Base-by-base conservation (phyloP, 2,113 vertebrate genomes). In the Lepus timidus region DNA sequence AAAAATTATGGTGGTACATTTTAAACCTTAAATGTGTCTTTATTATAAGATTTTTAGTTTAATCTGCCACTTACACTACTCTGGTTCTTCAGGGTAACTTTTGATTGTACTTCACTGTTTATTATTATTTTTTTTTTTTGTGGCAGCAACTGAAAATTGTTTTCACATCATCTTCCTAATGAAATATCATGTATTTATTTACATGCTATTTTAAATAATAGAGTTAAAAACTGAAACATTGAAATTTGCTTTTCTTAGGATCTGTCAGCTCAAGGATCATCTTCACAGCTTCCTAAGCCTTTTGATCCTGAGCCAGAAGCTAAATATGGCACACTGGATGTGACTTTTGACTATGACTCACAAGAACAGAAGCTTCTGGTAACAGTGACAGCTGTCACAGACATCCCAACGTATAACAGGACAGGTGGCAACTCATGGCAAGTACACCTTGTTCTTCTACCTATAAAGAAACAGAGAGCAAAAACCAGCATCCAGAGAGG, bases 401-500 rank as follows among this genome's bases (percentile, higher is more conserved):
- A 99, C 97, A 98, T 99, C 80, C 99, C 99, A 16, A 97, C 98
- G 51, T 97, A 99, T 92, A 99, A 98, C 97, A 99, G 98, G 98
- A 98, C 98, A 55, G 99, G 99, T 91, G 99, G 99, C 91, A 99
- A 99, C 98, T 99, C 99, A 51, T 99, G 99, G 99, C 99, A 99
- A 98, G 99, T 99, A 93, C 99, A 99, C 98, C 98, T 99, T 97
- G 99, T 99, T 97, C 99, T 99, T 93, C 98, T 99, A 92, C 99
- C 99, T 91, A 99, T 99, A 98, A 99, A 99, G 98, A 99, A 99
- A 96, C 99, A 99, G 98, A 98, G 99, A 96, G 99, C 99, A 65
- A 99, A 99, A 98, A 99, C 99, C 14, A 99, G 98, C 80, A 98
- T 99, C 97, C 99, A 99, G 97, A 98, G 98, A 96, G 99, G 99